Evolutionary conservation across 1,140 invertebrate genomes (phyloP).

Genomic region (Bombus difficillimus): DNA sequence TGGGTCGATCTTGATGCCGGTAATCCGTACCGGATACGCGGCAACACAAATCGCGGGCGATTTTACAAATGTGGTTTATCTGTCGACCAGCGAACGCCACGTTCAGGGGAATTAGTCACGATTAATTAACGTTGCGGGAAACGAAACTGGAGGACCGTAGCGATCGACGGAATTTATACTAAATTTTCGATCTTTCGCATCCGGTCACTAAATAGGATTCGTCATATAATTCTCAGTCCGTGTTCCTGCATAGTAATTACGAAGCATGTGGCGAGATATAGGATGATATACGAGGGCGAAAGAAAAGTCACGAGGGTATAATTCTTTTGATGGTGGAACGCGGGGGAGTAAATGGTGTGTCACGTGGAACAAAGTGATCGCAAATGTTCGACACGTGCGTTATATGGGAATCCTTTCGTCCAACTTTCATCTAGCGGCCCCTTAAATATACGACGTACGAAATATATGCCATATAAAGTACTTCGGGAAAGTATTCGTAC

Average conservation of each 20-base stretch:
- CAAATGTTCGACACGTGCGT: not conserved
- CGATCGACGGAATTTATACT: not conserved
- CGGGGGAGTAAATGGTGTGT: not conserved
- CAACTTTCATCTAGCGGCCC: not conserved
- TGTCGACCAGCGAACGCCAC: not conserved
- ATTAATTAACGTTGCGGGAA: slow-evolving; percentile 8
- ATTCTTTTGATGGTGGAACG: not conserved
- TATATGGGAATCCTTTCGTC: not conserved
- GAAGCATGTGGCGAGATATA: not conserved
- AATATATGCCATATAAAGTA: too few relatives aligned
- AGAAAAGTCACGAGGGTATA: not conserved
- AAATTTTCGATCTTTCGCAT: not conserved
- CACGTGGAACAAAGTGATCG: not conserved
- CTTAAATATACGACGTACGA: not conserved
- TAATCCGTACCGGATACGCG: not conserved
- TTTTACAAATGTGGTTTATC: slow-evolving; percentile 1
- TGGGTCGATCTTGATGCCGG: not conserved
- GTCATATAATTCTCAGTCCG: not conserved
- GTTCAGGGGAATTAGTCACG: not conserved
- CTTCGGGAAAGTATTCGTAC: too few relatives aligned
- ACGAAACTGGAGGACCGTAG: too few relatives aligned
- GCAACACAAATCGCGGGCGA: not conserved
- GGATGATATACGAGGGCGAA: not conserved
- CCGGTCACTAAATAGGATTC: not conserved
- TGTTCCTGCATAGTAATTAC: not conserved